Evolutionary conservation across 1,140 invertebrate species (phyloP).

Genomic region (Hormaphis cornu): DNA sequence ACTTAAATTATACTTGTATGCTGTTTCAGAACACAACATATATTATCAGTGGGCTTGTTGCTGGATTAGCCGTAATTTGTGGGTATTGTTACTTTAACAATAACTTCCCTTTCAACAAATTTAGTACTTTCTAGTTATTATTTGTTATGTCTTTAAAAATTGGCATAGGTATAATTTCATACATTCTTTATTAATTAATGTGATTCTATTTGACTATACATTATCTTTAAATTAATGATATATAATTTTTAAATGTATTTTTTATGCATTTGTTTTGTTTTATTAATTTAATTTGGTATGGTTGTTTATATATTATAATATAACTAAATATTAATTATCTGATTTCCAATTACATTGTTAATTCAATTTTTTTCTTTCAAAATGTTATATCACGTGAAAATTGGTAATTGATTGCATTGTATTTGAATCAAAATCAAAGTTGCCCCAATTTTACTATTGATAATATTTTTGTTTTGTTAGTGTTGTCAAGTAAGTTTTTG

Average conservation of each 20-base stretch:
- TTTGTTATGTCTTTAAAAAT: neutral
- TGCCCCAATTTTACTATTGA: too few relatives aligned
- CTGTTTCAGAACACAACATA: conserved; percentile 8
- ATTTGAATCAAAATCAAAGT: too few relatives aligned
- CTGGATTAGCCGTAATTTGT: conserved; percentile 15
- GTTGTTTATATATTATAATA: too few relatives aligned
- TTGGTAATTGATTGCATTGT: too few relatives aligned
- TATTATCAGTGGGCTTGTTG: conserved; percentile 20
- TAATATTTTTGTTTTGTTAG: too few relatives aligned
- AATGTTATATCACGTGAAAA: too few relatives aligned
- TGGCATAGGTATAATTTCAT: neutral
- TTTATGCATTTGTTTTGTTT: neutral
- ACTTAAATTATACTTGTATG: too few relatives aligned
- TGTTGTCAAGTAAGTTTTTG: too few relatives aligned
- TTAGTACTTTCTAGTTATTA: neutral
- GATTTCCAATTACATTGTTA: too few relatives aligned
- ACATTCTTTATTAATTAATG: neutral
- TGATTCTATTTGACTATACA: neutral
- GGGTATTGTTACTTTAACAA: conserved; percentile 6
- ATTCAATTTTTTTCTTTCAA: too few relatives aligned
- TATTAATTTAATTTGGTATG: too few relatives aligned
- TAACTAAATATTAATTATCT: too few relatives aligned
- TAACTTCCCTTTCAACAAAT: conserved; percentile 13
- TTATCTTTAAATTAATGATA: neutral
- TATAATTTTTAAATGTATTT: neutral